Evolutionary conservation across 2,113 vertebrate genomes (phyloP).

Genomic region (Pseudolaguvia tuberculata): DNA sequence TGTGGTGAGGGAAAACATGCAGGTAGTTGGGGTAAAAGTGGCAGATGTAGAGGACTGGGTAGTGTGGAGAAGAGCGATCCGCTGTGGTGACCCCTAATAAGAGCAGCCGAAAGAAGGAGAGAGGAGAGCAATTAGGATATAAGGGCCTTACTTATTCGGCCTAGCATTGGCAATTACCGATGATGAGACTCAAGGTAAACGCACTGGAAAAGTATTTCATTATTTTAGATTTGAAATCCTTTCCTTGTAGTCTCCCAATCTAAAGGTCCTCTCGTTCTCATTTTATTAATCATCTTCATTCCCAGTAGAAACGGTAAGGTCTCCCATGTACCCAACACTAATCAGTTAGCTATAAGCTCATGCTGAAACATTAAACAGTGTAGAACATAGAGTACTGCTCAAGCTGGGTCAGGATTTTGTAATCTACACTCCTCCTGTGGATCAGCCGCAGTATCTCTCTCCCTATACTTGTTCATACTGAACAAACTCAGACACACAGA

Average conservation of each 20-base stretch:
- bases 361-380: slow-evolving; percentile 1
- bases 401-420: not conserved
- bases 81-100: too few relatives aligned
- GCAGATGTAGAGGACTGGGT: too few relatives aligned
- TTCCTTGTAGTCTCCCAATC: not conserved
- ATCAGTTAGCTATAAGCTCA: not conserved
- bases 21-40: too few relatives aligned
- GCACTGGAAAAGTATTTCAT: slow-evolving; percentile 23
- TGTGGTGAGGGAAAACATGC: too few relatives aligned
- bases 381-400: too few relatives aligned
- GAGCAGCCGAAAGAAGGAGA: too few relatives aligned
- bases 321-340: not conserved
- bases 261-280: not conserved
- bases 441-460: not conserved
- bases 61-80: too few relatives aligned
- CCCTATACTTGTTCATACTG: slow-evolving; percentile 6
- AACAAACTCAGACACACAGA: slow-evolving; percentile 29
- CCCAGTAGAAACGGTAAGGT: not conserved
- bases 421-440: slow-evolving; percentile 10
- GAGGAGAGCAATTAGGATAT: too few relatives aligned
- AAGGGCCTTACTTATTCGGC: too few relatives aligned
- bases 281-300: not conserved
- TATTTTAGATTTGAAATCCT: too few relatives aligned
- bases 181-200: slow-evolving; percentile 43
- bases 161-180: not conserved